Base-by-base conservation (phyloP, 2,888 invertebrate species). In the Aelia acuminata region DNA sequence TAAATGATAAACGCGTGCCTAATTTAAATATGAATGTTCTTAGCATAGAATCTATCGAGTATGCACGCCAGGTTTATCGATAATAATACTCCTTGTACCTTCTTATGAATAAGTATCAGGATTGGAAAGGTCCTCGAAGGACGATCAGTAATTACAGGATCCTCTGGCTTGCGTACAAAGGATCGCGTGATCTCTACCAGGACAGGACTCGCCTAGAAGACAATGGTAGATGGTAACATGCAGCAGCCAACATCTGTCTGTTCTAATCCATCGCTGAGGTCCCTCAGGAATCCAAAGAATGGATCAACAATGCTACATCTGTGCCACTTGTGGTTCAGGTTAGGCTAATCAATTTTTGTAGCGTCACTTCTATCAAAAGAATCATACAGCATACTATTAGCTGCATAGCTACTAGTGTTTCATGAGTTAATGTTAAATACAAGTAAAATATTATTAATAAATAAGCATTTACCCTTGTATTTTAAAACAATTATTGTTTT, bases 111-210 rank as follows among this genome's bases (percentile, higher is more conserved):
- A 26, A 7, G 63, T 70, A 5, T 35, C 63, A 70, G 35, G 63
- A 35, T 70, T 43, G 22, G 43, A 80, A 80, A 80, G 39, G 20
- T 15, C 75, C 35, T 35, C 20, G 20, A 35, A 43, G 63, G 63
- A 70, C 63, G n/a, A 43, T 15, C 80, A 43, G 43, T 43, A 80
- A 80, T 80, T 80, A 80, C 80, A 39, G 0, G 43, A 43, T 7
- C 18, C 8, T 10, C 10, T 20, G 2, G 8, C n/a, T n/a, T n/a
- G n/a, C 43, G 3, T n/a, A 4, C 22, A 13, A 43, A n/a, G 43
- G 43, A 80, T 80, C 43, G 80, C 80, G 80, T 80, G 80, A 80
- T n/a, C n/a, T 43, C 80, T 80, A 3, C 22, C n/a, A n/a, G n/a
- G 43, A n/a, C 80, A n/a, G 43, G 43, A 43, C n/a, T 80, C 22